Evolutionary conservation across 2,888 invertebrate genomes (phyloP), one percentile per base, ranked within the genome.

Genomic region (Lasius platythorax): DNA sequence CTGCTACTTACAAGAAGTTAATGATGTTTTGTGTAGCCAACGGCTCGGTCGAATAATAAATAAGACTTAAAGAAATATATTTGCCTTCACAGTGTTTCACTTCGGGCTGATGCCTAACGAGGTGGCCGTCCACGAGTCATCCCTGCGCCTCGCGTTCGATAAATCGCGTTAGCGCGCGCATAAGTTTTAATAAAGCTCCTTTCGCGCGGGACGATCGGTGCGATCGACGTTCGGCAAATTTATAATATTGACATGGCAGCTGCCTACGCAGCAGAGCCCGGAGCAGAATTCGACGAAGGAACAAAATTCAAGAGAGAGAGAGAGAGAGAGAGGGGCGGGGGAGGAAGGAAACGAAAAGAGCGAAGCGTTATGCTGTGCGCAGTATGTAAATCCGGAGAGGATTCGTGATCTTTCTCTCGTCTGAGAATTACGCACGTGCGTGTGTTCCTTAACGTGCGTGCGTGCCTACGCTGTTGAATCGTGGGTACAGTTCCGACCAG

Each of bases 191-290:
- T 87, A 86, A 85, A 78, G 78, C 86, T 78, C 46, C 85, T 84
- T 79, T 83, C 68, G 85, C 78, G 72, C 70, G 88, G 50, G 63
- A 72, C 63, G 66, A 82, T 87, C 74, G 63, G 64, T 30, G 75
- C 84, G 85, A 87, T 86, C 86, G 86, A 87, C 85, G 89, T 83
- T 76, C 88, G 70, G 75, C 82, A 85, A 90, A 89, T 90, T 87
- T 87, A 88, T 84, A 85, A 88, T 89, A 89, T 88, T 90, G 89
- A 91, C 89, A 82, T 87, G 86, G 73, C 63, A 84, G 78, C 90
- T 85, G 88, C 90, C 89, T 87, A 92, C 91, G 72, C 87, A 76
- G 83, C 85, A 73, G 87, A n/a, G 53, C 87, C 89, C 78, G 88
- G 68, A 83, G 86, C 84, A 23, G 64, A 73, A 85, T 88, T 87